These are phyloP conservation scores for Esperia sulphurella DNA, from an alignment of 2,888 invertebrate genomes.

Conservation along the genomic window DNA sequence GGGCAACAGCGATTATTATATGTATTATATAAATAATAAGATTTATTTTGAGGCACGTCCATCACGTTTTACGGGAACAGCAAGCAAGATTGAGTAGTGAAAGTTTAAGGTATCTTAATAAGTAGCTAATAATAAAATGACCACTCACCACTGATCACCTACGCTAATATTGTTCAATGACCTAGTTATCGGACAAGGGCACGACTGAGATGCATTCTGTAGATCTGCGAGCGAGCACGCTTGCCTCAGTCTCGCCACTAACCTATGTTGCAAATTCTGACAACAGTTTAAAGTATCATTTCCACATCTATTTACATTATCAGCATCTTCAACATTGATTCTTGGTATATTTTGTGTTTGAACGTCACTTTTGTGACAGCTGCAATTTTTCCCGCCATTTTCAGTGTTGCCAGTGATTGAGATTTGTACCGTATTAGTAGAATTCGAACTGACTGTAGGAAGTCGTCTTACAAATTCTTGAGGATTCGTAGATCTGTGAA, in stretches of 20 bases:
- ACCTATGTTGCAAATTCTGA: conserved; percentile 46
- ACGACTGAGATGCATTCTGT: conserved; percentile 30
- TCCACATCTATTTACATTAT: conserved; percentile 9
- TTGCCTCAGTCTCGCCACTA: conserved; percentile 52
- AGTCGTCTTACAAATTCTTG: conserved; percentile 13
- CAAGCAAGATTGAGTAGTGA: too few species aligned
- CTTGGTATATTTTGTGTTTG: conserved; percentile 25
- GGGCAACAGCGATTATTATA: too few species aligned
- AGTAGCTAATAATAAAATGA: background rate
- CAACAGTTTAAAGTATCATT: conserved; percentile 18
- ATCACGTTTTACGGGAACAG: too few species aligned
- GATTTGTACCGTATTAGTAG: conserved; percentile 29
- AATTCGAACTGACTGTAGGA: conserved; percentile 13
- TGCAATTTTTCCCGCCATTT: conserved; percentile 20
- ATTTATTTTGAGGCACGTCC: too few species aligned
- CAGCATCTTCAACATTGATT: conserved; percentile 31
- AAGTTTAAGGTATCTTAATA: too few species aligned
- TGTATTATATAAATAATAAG: too few species aligned
- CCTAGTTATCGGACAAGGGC: conserved; percentile 37
- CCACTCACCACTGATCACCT: conserved; percentile 32
- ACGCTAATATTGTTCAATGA: conserved; percentile 48
- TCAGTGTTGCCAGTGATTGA: conserved; percentile 29
- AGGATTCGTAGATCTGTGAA: conserved; percentile 39
- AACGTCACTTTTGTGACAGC: conserved; percentile 26
- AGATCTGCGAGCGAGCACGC: conserved; percentile 61